These are phyloP conservation scores for Boulengeromyrus knoepffleri DNA, from an alignment of 2,113 vertebrate genomes.

Conservation along the genomic window DNA sequence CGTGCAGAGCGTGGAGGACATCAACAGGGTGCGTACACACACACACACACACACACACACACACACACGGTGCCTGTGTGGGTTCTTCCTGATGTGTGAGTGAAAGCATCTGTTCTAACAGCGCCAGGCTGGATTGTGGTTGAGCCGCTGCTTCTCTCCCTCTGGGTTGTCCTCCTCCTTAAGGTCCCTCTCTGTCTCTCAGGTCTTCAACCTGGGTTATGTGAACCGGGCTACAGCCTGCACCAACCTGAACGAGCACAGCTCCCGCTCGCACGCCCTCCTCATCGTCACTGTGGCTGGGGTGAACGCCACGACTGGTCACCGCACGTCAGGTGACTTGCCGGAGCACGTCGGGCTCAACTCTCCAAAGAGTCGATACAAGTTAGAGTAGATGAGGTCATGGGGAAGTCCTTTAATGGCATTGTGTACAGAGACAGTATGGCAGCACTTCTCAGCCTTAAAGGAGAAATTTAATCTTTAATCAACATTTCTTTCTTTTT, in stretches of 20 bases:
- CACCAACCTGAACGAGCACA: slow-evolving; percentile 90
- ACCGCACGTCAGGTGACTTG: slow-evolving; percentile 70
- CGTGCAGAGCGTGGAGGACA: slow-evolving; percentile 82
- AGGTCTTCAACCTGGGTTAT: slow-evolving; percentile 87
- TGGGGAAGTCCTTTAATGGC: background rate
- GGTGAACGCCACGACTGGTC: slow-evolving; percentile 73
- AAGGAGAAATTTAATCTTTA: background rate
- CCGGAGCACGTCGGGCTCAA: background rate
- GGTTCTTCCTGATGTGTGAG: background rate
- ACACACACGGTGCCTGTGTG: background rate
- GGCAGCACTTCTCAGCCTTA: background rate
- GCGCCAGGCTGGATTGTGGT: background rate
- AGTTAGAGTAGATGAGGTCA: background rate
- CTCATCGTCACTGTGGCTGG: slow-evolving; percentile 81
- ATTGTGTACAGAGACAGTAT: background rate
- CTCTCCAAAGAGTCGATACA: background rate
- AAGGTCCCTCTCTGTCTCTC: slow-evolving; percentile 3
- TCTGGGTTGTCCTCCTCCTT: background rate
- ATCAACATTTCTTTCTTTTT: background rate
- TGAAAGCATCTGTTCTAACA: background rate
- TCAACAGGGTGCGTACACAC: slow-evolving; percentile 72
- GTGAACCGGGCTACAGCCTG: slow-evolving; percentile 80
- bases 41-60: background rate
- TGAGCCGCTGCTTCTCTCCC: background rate
- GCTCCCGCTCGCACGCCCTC: slow-evolving; percentile 89